Evolutionary conservation across 2,113 vertebrate genomes (phyloP), one percentile per base, ranked within the genome.

Genomic region (Nyctereutes procyonoides): DNA sequence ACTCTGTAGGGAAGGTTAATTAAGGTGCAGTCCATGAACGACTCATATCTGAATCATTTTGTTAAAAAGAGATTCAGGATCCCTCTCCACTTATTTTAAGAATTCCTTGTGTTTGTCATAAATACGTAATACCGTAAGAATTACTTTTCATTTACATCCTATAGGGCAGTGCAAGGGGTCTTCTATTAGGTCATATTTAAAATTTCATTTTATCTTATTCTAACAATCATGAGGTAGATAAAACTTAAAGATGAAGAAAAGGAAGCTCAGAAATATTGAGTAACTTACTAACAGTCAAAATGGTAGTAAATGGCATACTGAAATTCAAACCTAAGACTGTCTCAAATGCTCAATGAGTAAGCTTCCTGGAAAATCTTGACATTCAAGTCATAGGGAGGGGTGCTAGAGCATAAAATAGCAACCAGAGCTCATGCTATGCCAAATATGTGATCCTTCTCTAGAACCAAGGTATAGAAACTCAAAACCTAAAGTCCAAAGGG

Each of bases 161-260:
- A 85, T 0, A 55, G 12, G 43, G 19, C 32, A 89, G 69, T n/a
- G 11, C 43, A 38, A n/a, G 19, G 12, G 71, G 24, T 3, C 20
- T 55, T 90, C 5, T 28, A 43, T 69, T 79, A 96, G 51, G 38
- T 1, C 6, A 69, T 19, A 67, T 8, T 56, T 48, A 81, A 76
- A 53, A 83, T 76, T 73, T 83, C 30, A 92, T 30, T n/a, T 53
- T 43, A 84, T 22, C 53, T 82, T 32, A 90, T 28, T 69, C 28
- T 84, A 58, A 65, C 48, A 84, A 69, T 83, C 16, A 84, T 38
- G 58, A 76, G 13, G 5, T 38, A 53, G 69, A 11, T 69, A 88
- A 32, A 55, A 93, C 38, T 79, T 77, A 77, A 10, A 90, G 71
- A 48, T 77, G 30, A 96, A 90, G 63, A 87, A 87, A 74, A 94